A percentile compares a stretch with the other conserved stretches of the same genome.
phyloP scores from a whole-genome alignment of 2,113 vertebrate species.

The Toxotes jaculatrix region DNA sequence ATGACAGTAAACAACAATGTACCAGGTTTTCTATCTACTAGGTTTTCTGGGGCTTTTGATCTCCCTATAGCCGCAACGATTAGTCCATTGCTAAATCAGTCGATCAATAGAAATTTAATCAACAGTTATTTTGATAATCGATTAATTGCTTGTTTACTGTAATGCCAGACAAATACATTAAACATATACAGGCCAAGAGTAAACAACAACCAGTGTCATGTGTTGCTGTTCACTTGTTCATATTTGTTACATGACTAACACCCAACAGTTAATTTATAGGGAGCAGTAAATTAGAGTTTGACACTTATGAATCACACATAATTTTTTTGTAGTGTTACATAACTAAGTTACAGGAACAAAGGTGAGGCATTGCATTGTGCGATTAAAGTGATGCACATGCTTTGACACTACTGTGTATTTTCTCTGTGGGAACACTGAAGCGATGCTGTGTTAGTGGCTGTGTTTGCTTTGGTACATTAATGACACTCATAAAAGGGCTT shows the following conservation, averaged over 20 bases:
- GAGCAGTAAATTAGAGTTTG: neutral
- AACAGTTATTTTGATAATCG: no score
- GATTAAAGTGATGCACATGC: neutral
- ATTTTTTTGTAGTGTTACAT: neutral
- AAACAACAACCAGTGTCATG: neutral
- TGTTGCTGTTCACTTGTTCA: neutral
- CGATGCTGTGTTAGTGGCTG: neutral
- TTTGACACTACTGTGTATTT: neutral
- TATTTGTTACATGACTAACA: constrained; percentile 7
- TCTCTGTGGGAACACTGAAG: constrained; percentile 4
- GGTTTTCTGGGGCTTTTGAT: no score
- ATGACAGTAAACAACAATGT: no score
- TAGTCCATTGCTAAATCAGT: no score
- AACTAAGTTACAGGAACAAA: neutral
- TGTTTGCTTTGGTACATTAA: constrained; percentile 51
- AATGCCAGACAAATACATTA: no score
- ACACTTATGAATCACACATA: neutral
- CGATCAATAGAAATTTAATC: no score
- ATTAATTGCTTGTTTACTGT: no score
- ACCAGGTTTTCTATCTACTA: no score
- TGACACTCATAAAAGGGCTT: constrained; percentile 42
- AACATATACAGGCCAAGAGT: neutral
- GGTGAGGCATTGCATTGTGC: neutral
- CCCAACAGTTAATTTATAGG: neutral
- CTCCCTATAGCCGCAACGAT: no score